Percentiles rank a stretch among this genome's conserved stretches.
phyloP scores from a whole-genome alignment of 2,797 vertebrate genomes.

The Tenualosa thibaudeaui region DNA sequence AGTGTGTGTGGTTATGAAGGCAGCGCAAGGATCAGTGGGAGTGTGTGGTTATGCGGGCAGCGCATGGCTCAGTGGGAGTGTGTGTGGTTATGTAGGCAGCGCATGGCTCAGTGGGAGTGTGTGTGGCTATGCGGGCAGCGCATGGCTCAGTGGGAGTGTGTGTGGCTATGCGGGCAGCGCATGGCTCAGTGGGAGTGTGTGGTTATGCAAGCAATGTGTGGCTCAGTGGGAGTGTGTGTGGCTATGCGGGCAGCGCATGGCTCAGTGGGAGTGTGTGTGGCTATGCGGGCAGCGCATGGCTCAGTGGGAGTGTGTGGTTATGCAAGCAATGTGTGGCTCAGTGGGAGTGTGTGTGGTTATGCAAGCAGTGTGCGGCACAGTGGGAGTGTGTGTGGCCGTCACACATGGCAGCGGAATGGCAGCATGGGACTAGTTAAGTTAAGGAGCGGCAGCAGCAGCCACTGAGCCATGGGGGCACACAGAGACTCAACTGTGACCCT shows the following conservation, averaged over 20 bases:
- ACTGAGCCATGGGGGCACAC: slow-evolving; percentile 25
- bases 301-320: neutral
- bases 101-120: neutral
- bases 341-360: no score
- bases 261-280: neutral
- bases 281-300: neutral
- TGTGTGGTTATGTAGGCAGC: no score
- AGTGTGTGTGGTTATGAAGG: neutral
- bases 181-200: no score
- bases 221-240: neutral
- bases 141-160: neutral
- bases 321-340: no score
- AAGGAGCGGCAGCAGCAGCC: slow-evolving; percentile 23
- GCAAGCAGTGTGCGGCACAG: neutral
- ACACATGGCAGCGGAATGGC: neutral
- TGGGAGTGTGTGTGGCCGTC: neutral
- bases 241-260: neutral
- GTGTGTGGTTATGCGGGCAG: neutral
- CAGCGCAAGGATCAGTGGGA: no score
- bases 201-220: neutral
- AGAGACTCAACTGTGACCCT: slow-evolving; percentile 27
- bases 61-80: neutral
- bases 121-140: neutral
- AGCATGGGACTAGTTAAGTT: neutral
- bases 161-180: neutral